Percentiles rank a stretch among this genome's conserved stretches.
These are phyloP conservation scores for Rostratula benghalensis DNA, from an alignment of 2,113 vertebrate species.

Conservation along the genomic window DNA sequence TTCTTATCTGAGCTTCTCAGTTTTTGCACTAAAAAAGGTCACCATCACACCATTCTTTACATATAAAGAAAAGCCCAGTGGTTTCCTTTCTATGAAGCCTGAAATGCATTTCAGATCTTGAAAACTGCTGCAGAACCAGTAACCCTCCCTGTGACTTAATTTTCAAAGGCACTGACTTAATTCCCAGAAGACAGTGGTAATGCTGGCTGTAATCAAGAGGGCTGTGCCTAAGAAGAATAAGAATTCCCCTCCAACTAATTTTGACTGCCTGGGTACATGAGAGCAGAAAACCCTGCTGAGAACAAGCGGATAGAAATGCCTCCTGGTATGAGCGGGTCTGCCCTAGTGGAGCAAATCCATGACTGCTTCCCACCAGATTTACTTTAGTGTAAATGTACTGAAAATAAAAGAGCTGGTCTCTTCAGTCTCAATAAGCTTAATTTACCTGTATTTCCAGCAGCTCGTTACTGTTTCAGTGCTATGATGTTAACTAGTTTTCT, in stretches of 20 bases:
- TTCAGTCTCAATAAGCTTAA: background rate
- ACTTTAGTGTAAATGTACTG: background rate
- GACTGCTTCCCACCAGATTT: background rate
- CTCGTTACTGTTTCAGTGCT: background rate
- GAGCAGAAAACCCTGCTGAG: background rate
- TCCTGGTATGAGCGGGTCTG: background rate
- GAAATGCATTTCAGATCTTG: background rate
- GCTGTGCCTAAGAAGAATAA: background rate
- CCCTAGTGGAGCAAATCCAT: background rate
- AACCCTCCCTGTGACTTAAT: background rate
- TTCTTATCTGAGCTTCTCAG: background rate
- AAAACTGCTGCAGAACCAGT: background rate
- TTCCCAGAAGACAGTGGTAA: background rate
- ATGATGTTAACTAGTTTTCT: background rate
- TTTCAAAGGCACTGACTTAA: background rate
- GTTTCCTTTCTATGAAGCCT: background rate
- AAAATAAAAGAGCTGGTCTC: background rate
- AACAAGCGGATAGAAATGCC: background rate
- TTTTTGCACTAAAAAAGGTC: background rate
- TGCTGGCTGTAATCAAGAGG: background rate
- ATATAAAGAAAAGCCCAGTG: background rate
- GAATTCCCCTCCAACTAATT: background rate
- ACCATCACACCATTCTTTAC: background rate
- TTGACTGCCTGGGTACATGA: background rate
- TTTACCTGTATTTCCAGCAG: background rate